These are phyloP conservation scores for Myrmecophaga tridactyla DNA, from an alignment of 2,113 vertebrate genomes.

Conservation along the genomic window DNA sequence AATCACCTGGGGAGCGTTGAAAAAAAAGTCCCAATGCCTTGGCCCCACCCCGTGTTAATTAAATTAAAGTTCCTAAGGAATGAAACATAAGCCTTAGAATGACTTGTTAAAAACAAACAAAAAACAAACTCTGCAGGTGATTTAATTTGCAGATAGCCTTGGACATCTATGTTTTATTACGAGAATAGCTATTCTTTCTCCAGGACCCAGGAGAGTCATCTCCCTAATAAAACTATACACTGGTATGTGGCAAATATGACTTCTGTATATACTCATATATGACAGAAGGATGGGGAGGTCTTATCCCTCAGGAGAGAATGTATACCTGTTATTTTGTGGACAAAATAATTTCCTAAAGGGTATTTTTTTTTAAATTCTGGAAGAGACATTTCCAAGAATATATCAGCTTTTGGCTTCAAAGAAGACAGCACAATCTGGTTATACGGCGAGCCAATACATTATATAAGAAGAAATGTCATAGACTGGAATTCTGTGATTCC, in stretches of 20 bases:
- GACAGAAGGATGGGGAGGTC: neutral
- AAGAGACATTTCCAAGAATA: slow-evolving; percentile 70
- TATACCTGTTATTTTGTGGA: slow-evolving; percentile 18
- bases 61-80: neutral
- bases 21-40: neutral
- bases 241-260: slow-evolving; percentile 2
- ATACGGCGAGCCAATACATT: slow-evolving; percentile 58
- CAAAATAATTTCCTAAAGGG: slow-evolving; percentile 68
- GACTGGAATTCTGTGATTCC: slow-evolving; percentile 53
- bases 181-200: neutral
- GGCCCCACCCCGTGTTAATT: neutral
- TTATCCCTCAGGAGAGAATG: neutral
- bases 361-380: slow-evolving; percentile 51
- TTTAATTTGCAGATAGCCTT: slow-evolving; percentile 4
- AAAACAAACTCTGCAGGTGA: neutral
- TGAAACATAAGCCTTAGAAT: neutral
- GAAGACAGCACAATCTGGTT: slow-evolving; percentile 73
- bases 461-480: slow-evolving; percentile 68
- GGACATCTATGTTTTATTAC: slow-evolving; percentile 14
- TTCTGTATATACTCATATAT: neutral
- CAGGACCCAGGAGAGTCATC: neutral
- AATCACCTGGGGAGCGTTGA: neutral
- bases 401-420: slow-evolving; percentile 68
- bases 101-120: neutral
- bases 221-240: neutral